These are phyloP conservation scores for Lepidurus couesii DNA, from an alignment of 1,140 invertebrate species.

Conservation along the genomic window DNA sequence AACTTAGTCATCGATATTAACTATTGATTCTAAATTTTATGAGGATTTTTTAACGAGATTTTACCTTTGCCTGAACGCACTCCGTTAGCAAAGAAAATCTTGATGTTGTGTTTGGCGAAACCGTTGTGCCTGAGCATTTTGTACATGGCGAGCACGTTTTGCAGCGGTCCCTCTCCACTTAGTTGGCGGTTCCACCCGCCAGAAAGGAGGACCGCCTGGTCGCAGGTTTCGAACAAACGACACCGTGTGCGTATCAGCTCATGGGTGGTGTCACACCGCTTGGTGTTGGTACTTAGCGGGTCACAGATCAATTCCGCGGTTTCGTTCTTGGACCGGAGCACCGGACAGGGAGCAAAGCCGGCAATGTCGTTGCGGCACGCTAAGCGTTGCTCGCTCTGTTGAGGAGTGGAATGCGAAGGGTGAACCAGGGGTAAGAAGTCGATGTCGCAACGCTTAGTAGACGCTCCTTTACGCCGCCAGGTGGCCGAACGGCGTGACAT, in stretches of 20 bases:
- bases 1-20: neutral
- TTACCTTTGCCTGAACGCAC: slow-evolving; percentile 34
- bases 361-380: slow-evolving; percentile 43
- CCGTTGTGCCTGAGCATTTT: slow-evolving; percentile 48
- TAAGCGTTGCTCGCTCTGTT: slow-evolving; percentile 40
- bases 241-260: slow-evolving; percentile 47
- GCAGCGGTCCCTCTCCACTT: slow-evolving; percentile 41
- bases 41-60: neutral
- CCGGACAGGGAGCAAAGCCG: slow-evolving; percentile 47
- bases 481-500: slow-evolving; percentile 36
- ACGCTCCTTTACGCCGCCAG: slow-evolving; percentile 38
- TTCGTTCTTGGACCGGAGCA: slow-evolving; percentile 43
- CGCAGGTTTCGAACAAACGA: slow-evolving; percentile 51
- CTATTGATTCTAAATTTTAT: neutral
- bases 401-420: slow-evolving; percentile 34
- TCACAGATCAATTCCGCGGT: slow-evolving; percentile 48
- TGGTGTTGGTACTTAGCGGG: slow-evolving; percentile 48
- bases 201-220: slow-evolving; percentile 51
- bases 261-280: slow-evolving; percentile 47
- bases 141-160: slow-evolving; percentile 46
- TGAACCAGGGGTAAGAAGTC: slow-evolving; percentile 49
- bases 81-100: slow-evolving; percentile 54
- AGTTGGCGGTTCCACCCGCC: slow-evolving; percentile 53
- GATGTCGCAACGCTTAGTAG: slow-evolving; percentile 45
- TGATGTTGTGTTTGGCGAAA: slow-evolving; percentile 50